A percentile compares a stretch with the other conserved stretches of the same genome.
phyloP scores from a whole-genome alignment of 2,888 invertebrate species.

The Eupithecia dodoneata region DNA sequence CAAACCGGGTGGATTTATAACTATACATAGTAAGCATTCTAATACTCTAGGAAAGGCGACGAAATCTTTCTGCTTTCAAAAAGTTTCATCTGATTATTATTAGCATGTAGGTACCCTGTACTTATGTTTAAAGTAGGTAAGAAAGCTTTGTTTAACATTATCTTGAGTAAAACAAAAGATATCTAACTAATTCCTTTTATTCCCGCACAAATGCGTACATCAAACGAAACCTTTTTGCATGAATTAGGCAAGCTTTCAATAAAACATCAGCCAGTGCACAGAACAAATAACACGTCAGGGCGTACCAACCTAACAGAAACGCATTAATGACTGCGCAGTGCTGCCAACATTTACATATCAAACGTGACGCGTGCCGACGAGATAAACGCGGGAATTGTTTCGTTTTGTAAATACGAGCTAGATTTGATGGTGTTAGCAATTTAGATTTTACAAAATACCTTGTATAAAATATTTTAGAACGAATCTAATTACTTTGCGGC shows the following conservation, averaged over 20 bases:
- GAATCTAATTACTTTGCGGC: background rate
- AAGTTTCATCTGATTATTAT: background rate
- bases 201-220: background rate
- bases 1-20: too few species aligned
- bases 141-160: background rate
- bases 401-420: conserved; percentile 15
- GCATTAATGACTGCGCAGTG: conserved; percentile 45
- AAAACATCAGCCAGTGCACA: conserved; percentile 31
- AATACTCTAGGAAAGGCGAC: too few species aligned
- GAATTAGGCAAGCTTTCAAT: conserved; percentile 29
- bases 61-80: too few species aligned
- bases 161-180: conserved; percentile 4
- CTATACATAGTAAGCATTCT: too few species aligned
- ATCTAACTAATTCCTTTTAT: background rate
- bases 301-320: conserved; percentile 41
- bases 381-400: conserved; percentile 41
- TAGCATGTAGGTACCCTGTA: background rate
- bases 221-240: conserved; percentile 26
- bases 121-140: background rate
- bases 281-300: conserved; percentile 30
- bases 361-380: conserved; percentile 46
- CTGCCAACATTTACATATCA: conserved; percentile 57
- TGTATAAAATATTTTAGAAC: background rate
- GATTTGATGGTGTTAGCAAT: conserved; percentile 4
- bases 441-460: background rate